These are phyloP conservation scores for Resseliella maxima DNA, from an alignment of 2,888 invertebrate species.

Conservation along the genomic window DNA sequence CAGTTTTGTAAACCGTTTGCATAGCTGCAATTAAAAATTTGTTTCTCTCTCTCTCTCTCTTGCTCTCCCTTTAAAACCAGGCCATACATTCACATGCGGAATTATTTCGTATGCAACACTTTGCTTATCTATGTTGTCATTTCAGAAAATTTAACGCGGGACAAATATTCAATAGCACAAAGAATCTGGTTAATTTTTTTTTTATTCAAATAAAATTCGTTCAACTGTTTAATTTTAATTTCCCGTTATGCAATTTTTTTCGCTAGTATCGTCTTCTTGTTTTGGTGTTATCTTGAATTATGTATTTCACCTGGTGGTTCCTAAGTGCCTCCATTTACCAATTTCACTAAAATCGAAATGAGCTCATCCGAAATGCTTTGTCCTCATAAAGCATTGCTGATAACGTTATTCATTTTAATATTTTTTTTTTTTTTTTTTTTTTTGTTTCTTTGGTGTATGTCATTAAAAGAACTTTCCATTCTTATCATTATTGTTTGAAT, in stretches of 20 bases:
- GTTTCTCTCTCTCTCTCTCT: too few relatives aligned
- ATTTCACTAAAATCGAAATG: background rate
- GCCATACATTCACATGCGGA: too few relatives aligned
- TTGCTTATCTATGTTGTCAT: too few relatives aligned
- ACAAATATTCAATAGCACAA: too few relatives aligned
- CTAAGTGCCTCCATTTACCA: background rate
- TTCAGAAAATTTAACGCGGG: too few relatives aligned
- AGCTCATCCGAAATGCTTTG: background rate
- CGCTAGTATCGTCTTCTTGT: too few relatives aligned
- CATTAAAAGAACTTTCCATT: slow-evolving; percentile 6
- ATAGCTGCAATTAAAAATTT: background rate
- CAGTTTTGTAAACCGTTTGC: slow-evolving; percentile 22
- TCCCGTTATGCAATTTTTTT: background rate
- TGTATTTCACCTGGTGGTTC: slow-evolving; percentile 18
- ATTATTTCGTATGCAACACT: too few relatives aligned
- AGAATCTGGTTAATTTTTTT: too few relatives aligned
- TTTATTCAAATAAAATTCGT: background rate
- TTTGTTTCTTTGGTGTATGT: background rate
- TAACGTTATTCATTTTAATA: too few relatives aligned
- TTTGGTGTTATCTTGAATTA: background rate
- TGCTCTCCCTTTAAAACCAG: too few relatives aligned
- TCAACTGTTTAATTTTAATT: background rate
- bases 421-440: too few relatives aligned
- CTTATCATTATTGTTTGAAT: slow-evolving; percentile 42
- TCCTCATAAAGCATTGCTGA: background rate